Conservation (phyloP, 2,797 vertebrate genomes). For the Oreonectes daqikongensis region DNA sequence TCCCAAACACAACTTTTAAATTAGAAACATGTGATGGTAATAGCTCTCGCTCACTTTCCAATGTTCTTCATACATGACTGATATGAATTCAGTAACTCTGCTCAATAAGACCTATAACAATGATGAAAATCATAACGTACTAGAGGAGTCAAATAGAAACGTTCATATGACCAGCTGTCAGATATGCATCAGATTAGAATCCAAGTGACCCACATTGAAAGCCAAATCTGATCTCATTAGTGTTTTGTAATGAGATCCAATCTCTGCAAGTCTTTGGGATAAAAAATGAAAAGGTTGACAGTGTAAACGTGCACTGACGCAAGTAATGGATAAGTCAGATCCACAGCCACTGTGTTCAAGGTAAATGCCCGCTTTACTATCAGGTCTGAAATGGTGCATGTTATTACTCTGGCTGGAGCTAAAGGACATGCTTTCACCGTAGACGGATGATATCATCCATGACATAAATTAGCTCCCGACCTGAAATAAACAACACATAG, state of each 20-base stretch:
- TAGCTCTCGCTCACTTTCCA: no score
- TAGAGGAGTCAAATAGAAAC: no score
- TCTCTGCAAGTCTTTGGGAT: neutral
- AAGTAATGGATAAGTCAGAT: neutral
- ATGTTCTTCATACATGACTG: no score
- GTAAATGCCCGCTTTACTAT: constrained; percentile 34
- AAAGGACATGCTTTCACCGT: constrained; percentile 13
- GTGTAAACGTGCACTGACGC: neutral
- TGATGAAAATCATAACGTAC: neutral
- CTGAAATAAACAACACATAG: constrained; percentile 50
- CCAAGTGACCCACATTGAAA: neutral
- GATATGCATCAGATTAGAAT: neutral
- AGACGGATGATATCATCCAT: constrained; percentile 19
- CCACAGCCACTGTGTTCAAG: constrained; percentile 14
- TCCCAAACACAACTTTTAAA: neutral
- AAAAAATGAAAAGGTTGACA: neutral
- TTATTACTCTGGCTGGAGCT: constrained; percentile 26
- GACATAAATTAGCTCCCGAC: constrained; percentile 4
- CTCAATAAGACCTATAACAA: no score
- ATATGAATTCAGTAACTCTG: neutral
- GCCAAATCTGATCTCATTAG: neutral
- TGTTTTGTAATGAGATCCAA: neutral
- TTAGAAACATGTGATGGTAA: neutral
- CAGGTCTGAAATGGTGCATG: constrained; percentile 25
- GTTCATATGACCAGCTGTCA: neutral